Conservation (phyloP, 1,140 invertebrate genomes). For the Megalopta genalis region DNA sequence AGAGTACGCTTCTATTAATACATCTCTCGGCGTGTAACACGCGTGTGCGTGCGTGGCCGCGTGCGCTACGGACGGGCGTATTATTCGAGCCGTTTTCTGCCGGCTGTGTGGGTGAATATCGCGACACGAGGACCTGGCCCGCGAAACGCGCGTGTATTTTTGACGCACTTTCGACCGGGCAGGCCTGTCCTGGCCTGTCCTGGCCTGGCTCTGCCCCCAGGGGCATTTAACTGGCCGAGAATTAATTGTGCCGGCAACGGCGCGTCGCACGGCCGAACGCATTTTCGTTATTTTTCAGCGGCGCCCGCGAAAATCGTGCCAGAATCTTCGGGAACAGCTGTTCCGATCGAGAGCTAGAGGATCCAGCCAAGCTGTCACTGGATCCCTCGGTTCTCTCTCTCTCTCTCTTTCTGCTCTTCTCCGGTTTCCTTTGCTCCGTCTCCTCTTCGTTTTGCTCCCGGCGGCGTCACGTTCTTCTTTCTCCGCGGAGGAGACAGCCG, state of each 20-base stretch:
- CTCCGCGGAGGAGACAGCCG: not conserved
- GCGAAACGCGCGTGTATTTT: slow-evolving; percentile 61
- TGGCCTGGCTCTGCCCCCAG: slow-evolving; percentile 15
- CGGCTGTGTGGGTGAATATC: not conserved
- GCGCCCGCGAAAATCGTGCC: slow-evolving; percentile 31
- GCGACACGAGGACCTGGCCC: not conserved
- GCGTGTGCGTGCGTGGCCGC: too few relatives aligned
- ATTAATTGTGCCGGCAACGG: slow-evolving; percentile 73
- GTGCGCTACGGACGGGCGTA: not conserved
- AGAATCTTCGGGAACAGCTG: slow-evolving; percentile 35
- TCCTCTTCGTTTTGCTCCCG: not conserved
- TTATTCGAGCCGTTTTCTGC: not conserved
- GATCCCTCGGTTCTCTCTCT: too few relatives aligned
- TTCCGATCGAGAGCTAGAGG: not conserved
- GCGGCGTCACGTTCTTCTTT: not conserved
- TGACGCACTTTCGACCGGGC: slow-evolving; percentile 65
- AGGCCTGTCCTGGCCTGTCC: not conserved
- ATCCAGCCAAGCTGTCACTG: too few relatives aligned
- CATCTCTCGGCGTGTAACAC: slow-evolving; percentile 18
- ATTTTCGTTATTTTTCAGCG: slow-evolving; percentile 62
- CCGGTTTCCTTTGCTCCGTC: not conserved
- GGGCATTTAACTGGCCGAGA: slow-evolving; percentile 72
- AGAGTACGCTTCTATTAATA: slow-evolving; percentile 74
- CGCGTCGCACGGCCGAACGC: slow-evolving; percentile 67
- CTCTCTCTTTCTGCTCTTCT: not conserved